Evolutionary conservation across 2,888 invertebrate genomes (phyloP).

Genomic region (Aphelenchoides bicaudatus): DNA sequence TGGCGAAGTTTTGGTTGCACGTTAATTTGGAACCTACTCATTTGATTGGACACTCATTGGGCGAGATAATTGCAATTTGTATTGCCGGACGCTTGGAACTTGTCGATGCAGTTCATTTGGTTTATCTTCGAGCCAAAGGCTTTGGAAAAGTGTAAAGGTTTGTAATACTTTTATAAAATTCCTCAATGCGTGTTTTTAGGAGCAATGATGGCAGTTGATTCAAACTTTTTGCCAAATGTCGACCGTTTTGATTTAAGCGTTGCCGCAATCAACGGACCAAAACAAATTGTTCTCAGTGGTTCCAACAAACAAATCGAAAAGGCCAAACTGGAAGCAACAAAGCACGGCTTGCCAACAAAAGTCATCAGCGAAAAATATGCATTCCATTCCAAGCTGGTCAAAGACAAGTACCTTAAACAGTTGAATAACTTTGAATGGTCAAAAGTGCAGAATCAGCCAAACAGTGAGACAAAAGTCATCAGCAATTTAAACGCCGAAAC

Average conservation of each 20-base stretch:
- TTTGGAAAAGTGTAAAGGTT: conserved; percentile 40
- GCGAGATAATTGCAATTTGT: conserved; percentile 45
- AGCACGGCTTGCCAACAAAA: conserved; percentile 23
- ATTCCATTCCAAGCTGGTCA: conserved; percentile 45
- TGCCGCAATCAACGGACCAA: conserved; percentile 41
- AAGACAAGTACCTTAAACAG: conserved; percentile 34
- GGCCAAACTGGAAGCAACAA: conserved; percentile 13
- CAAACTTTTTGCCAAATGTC: not conserved
- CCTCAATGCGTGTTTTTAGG: too few species aligned
- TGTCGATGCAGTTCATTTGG: conserved; percentile 30
- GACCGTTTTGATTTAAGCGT: conserved; percentile 19
- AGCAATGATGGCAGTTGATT: conserved; percentile 41
- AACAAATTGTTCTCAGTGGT: conserved; percentile 45
- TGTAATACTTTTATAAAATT: too few species aligned
- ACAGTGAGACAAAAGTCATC: conserved; percentile 31
- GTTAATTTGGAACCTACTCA: conserved; percentile 30
- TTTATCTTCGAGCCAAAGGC: conserved; percentile 38
- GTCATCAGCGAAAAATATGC: conserved; percentile 45
- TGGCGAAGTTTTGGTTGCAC: conserved; percentile 40
- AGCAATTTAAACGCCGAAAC: conserved; percentile 41
- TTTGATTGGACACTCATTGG: conserved; percentile 47
- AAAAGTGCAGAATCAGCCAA: conserved; percentile 27
- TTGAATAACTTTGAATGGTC: conserved; percentile 27
- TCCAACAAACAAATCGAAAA: conserved; percentile 24
- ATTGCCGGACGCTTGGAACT: conserved; percentile 27